Conservation (phyloP, 2,113 vertebrate species). For the Datnioides undecimradiatus region DNA sequence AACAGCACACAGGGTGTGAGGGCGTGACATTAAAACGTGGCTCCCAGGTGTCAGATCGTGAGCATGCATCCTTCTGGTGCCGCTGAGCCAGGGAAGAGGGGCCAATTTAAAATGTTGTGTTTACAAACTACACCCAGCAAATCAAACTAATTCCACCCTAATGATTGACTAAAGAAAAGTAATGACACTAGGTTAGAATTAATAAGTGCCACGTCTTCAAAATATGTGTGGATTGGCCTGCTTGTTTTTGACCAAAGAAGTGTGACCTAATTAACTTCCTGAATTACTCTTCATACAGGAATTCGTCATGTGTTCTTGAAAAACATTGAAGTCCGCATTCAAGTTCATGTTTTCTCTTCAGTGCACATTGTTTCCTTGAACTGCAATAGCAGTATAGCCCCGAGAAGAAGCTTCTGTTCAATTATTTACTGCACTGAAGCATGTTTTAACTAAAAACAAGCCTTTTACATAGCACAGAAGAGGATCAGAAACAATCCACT, state of each 20-base stretch:
- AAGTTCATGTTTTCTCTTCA: not conserved
- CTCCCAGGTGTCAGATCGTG: too few species aligned
- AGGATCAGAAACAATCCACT: not conserved
- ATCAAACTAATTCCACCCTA: too few species aligned
- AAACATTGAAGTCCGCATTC: not conserved
- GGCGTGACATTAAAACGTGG: too few species aligned
- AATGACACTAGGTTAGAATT: conserved; percentile 8
- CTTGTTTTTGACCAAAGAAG: not conserved
- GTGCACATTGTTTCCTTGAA: not conserved
- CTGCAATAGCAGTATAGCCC: not conserved
- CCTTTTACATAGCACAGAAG: not conserved
- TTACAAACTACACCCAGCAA: too few species aligned
- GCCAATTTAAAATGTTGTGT: too few species aligned
- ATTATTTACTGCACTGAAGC: not conserved
- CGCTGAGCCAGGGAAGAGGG: too few species aligned
- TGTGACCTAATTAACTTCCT: not conserved
- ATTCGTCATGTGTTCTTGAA: not conserved
- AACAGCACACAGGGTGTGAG: too few species aligned
- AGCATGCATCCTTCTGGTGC: too few species aligned
- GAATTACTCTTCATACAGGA: not conserved
- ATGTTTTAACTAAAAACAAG: too few species aligned
- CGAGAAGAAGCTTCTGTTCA: not conserved
- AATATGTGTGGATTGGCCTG: not conserved
- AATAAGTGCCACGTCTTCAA: conserved; percentile 13
- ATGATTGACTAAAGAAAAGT: conserved; percentile 2